Evolutionary conservation across 2,113 vertebrate species (phyloP).

Genomic region (Serinus canaria): DNA sequence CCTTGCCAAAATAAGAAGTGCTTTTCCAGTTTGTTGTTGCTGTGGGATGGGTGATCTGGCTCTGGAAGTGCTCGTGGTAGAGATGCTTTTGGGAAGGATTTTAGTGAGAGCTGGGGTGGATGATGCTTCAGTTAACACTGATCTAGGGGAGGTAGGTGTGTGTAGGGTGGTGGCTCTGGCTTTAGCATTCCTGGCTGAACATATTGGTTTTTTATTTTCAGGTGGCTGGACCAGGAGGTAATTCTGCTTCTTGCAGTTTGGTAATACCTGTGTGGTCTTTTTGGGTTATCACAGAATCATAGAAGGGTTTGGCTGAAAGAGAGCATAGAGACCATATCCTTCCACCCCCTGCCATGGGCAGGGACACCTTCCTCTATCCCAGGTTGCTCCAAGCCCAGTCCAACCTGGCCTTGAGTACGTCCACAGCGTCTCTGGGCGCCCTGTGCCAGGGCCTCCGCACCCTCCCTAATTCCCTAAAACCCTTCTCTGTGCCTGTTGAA

Average conservation of each 20-base stretch:
- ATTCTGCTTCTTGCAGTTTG: neutral
- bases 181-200: neutral
- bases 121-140: neutral
- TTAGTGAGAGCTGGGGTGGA: neutral
- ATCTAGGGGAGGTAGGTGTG: neutral
- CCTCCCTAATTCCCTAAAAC: neutral
- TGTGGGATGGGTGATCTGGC: neutral
- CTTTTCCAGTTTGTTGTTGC: neutral
- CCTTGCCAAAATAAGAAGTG: neutral
- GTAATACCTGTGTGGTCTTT: neutral
- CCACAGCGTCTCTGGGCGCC: neutral
- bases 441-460: neutral
- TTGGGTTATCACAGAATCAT: neutral
- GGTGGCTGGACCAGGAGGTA: neutral
- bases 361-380: neutral
- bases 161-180: neutral
- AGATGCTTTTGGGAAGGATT: neutral
- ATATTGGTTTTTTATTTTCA: neutral
- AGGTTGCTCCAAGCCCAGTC: accelerated
- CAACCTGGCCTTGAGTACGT: neutral
- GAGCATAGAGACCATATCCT: neutral
- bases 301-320: neutral
- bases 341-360: neutral
- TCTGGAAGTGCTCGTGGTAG: neutral
- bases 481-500: neutral